These are phyloP conservation scores for Carposina sasakii DNA, from an alignment of 1,140 invertebrate species.

Conservation along the genomic window DNA sequence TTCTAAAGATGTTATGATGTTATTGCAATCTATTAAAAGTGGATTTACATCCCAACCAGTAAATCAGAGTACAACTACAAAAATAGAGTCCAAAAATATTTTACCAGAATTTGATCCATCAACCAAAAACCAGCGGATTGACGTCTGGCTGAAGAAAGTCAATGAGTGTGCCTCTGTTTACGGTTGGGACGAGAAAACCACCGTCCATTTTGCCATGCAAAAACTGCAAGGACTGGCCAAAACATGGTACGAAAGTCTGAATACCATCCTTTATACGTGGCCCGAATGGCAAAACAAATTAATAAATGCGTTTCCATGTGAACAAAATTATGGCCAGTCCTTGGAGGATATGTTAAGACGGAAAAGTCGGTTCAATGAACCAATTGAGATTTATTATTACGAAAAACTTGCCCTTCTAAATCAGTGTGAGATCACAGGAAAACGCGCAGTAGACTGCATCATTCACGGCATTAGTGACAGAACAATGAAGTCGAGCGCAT, in stretches of 20 bases:
- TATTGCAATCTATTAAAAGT: no score
- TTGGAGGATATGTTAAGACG: not conserved
- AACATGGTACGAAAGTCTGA: conserved; percentile 24
- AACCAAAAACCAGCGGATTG: not conserved
- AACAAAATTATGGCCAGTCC: conserved; percentile 11
- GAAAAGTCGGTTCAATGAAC: not conserved
- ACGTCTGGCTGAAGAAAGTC: not conserved
- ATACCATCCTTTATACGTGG: conserved; percentile 22
- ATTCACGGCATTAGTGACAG: conserved; percentile 5
- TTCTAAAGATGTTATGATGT: no score
- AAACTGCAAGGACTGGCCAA: conserved; percentile 20
- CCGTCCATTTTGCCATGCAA: conserved; percentile 16
- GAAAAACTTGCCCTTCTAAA: conserved; percentile 1
- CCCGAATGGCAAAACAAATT: conserved; percentile 25
- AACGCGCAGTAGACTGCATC: not conserved
- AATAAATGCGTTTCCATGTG: conserved; percentile 15
- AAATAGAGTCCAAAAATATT: no score
- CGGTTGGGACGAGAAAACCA: conserved; percentile 16
- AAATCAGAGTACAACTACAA: no score
- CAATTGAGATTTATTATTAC: not conserved
- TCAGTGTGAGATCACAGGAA: not conserved
- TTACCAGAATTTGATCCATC: conserved; percentile 1
- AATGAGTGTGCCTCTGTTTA: conserved; percentile 1
- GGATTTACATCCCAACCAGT: no score
- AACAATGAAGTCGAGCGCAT: not conserved